phyloP scores from a whole-genome alignment of 2,888 invertebrate species.

The Dryomyza anilis region DNA sequence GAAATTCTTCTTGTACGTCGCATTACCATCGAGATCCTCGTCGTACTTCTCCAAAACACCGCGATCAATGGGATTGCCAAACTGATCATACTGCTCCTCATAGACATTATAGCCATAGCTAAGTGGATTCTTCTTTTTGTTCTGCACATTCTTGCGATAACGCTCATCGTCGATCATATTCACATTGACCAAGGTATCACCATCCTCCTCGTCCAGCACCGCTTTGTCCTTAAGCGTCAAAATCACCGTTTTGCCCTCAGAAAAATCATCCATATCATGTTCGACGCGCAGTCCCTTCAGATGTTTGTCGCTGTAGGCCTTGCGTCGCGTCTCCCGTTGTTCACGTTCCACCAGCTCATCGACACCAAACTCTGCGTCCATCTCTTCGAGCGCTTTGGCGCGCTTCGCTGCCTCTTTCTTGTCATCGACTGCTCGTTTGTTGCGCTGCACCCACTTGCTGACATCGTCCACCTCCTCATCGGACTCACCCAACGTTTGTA shows the following conservation, averaged over 20 bases:
- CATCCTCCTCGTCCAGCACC: constrained; percentile 84
- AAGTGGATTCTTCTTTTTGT: constrained; percentile 79
- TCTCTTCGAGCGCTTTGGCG: constrained; percentile 92
- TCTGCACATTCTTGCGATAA: constrained; percentile 82
- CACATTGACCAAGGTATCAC: constrained; percentile 90
- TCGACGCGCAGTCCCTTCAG: constrained; percentile 84
- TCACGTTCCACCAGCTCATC: constrained; percentile 83
- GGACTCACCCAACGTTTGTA: constrained; percentile 77
- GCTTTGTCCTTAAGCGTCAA: constrained; percentile 93
- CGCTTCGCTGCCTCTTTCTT: constrained; percentile 81
- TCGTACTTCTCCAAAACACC: constrained; percentile 90
- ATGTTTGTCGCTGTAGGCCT: constrained; percentile 73
- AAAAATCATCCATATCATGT: constrained; percentile 74
- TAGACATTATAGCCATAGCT: constrained; percentile 88
- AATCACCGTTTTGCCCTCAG: constrained; percentile 83
- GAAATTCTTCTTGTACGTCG: constrained; percentile 72
- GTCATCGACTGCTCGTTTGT: constrained; percentile 75
- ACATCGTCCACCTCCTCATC: constrained; percentile 79
- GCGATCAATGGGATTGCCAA: constrained; percentile 68
- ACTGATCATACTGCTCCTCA: constrained; percentile 73
- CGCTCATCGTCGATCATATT: constrained; percentile 86
- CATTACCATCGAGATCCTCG: constrained; percentile 72
- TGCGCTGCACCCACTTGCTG: constrained; percentile 82
- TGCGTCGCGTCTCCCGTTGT: constrained; percentile 64
- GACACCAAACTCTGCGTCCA: constrained; percentile 94